Base-by-base conservation (phyloP, 1,140 invertebrate genomes). In the Drosophila athabasca region DNA sequence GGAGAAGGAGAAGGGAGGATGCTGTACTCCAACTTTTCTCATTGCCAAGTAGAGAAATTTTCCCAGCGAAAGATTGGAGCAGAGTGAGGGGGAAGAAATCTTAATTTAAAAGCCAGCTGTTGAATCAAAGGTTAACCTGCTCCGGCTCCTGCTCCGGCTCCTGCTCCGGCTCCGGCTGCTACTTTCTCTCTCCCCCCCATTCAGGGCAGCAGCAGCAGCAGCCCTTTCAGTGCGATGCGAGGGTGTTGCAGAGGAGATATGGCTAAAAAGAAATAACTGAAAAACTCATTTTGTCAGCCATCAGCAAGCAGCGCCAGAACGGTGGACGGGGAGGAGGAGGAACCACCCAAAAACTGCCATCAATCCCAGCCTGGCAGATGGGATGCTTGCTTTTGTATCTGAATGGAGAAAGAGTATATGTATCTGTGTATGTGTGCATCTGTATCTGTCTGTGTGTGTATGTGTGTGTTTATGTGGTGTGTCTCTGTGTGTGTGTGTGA, bases 101-200 rank as follows among this genome's bases (percentile, higher is more conserved):
- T 87, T 87, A 88, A 88, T 88, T 87, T 88, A 87, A 87, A 82
- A 78, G 83, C 83, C 83, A 88, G 83, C 83, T 87, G 83, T 87
- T 88, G 83, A 87, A 87, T 88, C 83, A 87, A 87, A 87, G 83
- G 83, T 87, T 88, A 87, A 87, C 83, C 82, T 80, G 17, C 17
- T 76, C 68, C 74, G 59, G 17, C 55, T 61, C 57, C 65, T 70
- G 58, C 65, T 76, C 8, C 6, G 2, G 31, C 8, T 9, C 59
- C 62, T 62, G 62, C 39, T 19, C 45, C 24, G n/a, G 17, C 17
- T 76, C 68, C 17, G 0, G 17, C 17, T 19, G 17, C 17, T 19
- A 19, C 17, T 19, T 19, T 19, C 17, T 19, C 17, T 19, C 17
- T 19, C 17, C 59, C 59, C 55, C 58, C 39, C 24, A 45, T 41